Percentiles rank a stretch among this genome's conserved stretches.
phyloP scores from a whole-genome alignment of 2,888 invertebrate species.

The Drosophila nr. perissopoda region DNA sequence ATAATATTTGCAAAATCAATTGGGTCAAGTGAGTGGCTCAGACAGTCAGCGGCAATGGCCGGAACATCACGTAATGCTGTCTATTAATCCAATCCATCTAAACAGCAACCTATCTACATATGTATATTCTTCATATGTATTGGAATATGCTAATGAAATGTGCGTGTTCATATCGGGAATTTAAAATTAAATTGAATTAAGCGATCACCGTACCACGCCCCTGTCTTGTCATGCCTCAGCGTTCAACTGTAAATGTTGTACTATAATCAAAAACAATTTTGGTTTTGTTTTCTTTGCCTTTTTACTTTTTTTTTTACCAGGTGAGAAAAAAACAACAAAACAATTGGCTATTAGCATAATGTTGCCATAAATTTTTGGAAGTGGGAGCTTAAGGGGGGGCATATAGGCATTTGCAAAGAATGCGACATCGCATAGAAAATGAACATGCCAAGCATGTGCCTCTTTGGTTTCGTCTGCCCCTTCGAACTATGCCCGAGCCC shows the following conservation, averaged over 20 bases:
- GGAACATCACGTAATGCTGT: constrained; percentile 55
- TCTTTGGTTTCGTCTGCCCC: neutral
- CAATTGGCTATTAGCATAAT: constrained; percentile 79
- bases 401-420: constrained; percentile 52
- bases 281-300: constrained; percentile 14
- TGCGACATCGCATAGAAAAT: constrained; percentile 55
- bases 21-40: constrained; percentile 67
- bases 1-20: constrained; percentile 74
- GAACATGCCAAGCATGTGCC: constrained; percentile 54
- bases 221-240: constrained; percentile 13
- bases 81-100: constrained; percentile 34
- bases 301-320: constrained; percentile 9
- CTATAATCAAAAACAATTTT: constrained; percentile 59
- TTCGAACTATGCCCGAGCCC: too few species aligned
- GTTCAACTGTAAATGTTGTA: constrained; percentile 77
- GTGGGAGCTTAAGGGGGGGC: neutral
- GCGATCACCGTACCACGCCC: neutral
- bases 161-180: constrained; percentile 55
- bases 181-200: constrained; percentile 34
- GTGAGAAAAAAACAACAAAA: constrained; percentile 50
- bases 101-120: neutral
- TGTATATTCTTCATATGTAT: constrained; percentile 8
- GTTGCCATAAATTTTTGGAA: constrained; percentile 68
- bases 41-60: constrained; percentile 30
- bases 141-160: constrained; percentile 67